phyloP scores from a whole-genome alignment of 1,140 invertebrate genomes.

The Lepidurus apus region DNA sequence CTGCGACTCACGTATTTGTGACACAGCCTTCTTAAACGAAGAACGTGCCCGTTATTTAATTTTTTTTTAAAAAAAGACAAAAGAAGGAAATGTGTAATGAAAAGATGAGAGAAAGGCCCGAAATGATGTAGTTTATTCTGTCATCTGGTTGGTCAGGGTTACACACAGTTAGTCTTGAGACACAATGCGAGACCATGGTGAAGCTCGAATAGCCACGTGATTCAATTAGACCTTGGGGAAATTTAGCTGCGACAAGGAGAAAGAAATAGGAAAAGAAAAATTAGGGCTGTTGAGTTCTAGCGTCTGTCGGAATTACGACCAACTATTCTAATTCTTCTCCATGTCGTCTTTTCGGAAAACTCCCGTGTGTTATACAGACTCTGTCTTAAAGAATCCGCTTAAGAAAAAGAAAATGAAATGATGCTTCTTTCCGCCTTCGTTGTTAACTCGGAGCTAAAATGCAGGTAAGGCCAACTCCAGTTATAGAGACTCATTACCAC shows the following conservation, averaged over 20 bases:
- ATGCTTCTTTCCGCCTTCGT: too few relatives aligned
- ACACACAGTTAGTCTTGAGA: not conserved
- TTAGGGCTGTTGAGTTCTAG: not conserved
- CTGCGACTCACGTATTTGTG: not conserved
- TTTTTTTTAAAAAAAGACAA: not conserved
- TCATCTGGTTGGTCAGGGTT: constrained; percentile 4
- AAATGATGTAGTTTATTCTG: not conserved
- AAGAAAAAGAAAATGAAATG: not conserved
- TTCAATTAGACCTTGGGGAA: constrained; percentile 18
- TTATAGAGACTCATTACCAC: too few relatives aligned
- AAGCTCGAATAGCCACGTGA: not conserved
- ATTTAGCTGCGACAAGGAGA: not conserved
- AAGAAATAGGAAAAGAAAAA: not conserved
- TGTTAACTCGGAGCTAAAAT: too few relatives aligned
- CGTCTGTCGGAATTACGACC: not conserved
- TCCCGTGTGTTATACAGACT: not conserved
- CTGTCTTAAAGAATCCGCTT: not conserved
- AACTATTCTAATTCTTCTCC: not conserved
- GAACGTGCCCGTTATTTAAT: not conserved
- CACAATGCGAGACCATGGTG: not conserved
- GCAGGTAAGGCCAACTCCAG: too few relatives aligned
- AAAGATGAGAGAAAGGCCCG: not conserved
- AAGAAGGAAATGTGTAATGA: not conserved
- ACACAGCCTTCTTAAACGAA: not conserved
- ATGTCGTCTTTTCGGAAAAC: not conserved